A percentile compares a stretch with the other conserved stretches of the same genome.
These are phyloP conservation scores for Clitarchus hookeri DNA, from an alignment of 2,888 invertebrate genomes.

Conservation along the genomic window DNA sequence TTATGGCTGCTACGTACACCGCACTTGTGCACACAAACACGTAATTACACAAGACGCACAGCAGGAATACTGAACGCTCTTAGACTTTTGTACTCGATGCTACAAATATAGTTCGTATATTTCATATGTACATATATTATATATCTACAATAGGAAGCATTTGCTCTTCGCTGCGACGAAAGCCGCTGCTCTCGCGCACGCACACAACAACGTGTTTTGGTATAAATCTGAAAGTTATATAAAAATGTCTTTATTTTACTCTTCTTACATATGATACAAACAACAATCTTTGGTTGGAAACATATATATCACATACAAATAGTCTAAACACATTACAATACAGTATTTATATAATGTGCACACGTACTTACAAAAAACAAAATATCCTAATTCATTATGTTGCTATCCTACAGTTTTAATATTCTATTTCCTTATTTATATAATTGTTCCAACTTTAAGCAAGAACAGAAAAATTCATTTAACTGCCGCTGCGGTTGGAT, in stretches of 20 bases:
- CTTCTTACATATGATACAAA: constrained; percentile 42
- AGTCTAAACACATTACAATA: constrained; percentile 41
- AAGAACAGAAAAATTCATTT: neutral
- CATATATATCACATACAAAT: constrained; percentile 43
- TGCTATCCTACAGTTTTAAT: neutral
- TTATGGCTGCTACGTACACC: constrained; percentile 32
- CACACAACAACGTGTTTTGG: constrained; percentile 41
- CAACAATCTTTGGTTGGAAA: constrained; percentile 46
- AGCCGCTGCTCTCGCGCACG: constrained; percentile 30
- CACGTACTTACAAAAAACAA: neutral
- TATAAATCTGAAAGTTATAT: constrained; percentile 42
- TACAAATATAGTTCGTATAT: constrained; percentile 32
- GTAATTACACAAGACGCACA: constrained; percentile 3
- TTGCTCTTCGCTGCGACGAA: constrained; percentile 35
- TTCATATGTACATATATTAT: constrained; percentile 23
- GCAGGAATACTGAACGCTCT: constrained; percentile 28
- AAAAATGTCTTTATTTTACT: constrained; percentile 38
- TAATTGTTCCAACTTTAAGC: neutral
- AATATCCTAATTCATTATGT: neutral
- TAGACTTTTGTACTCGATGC: constrained; percentile 42
- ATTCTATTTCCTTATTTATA: neutral
- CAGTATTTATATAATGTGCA: constrained; percentile 34
- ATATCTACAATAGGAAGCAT: constrained; percentile 40
- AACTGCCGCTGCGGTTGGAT: neutral
- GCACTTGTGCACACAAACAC: constrained; percentile 19